Base-by-base conservation (phyloP, 2,113 vertebrate species). In the Capreolus pygargus region DNA sequence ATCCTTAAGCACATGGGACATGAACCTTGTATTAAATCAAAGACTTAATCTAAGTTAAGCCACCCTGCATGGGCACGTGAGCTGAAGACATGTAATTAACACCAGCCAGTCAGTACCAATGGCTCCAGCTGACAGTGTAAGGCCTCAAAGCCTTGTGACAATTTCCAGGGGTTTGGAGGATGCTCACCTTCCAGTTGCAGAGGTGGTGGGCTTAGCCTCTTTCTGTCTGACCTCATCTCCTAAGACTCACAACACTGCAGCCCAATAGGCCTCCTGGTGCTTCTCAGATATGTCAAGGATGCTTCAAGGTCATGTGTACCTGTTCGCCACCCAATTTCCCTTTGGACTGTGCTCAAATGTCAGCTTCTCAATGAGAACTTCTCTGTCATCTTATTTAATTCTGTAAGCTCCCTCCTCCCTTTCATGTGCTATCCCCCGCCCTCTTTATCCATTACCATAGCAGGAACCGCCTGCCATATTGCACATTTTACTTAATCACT, bases 11-110 rank as follows among this genome's bases (percentile, higher is more conserved):
- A 98, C 90, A 98, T 64, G 76, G 92, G 95, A 90, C 97, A 98
- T 96, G 98, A 98, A 61, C 88, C 94, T 94, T 94, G 93, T 97
- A 81, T 86, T 98, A 98, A 99, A 98, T 98, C 93, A 98, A 98
- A 98, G 95, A 70, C 94, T 98, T 97, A 97, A 98, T 98, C 98
- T 98, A 60, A 52, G 82, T 96, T 86, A 95, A 98, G 86, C 97
- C 67, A 95, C 74, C 89, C 79, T 98, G 88, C 70, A 95, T 55
- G 88, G 61, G 78, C 97, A 88, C 89, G 91, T 70, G 95, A 98
- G 96, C 98, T 98, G 98, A 86, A 98, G 82, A 2, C 61, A 23
- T 95, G 57, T 96, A 98, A 98, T 98, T 98, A 98, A 98, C 89
- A 92, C 70, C 95, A 86, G 94, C 30, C 95, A 89, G 60, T 89